Base-by-base conservation (phyloP, 2,888 invertebrate genomes). In the Cephonodes hylas region DNA sequence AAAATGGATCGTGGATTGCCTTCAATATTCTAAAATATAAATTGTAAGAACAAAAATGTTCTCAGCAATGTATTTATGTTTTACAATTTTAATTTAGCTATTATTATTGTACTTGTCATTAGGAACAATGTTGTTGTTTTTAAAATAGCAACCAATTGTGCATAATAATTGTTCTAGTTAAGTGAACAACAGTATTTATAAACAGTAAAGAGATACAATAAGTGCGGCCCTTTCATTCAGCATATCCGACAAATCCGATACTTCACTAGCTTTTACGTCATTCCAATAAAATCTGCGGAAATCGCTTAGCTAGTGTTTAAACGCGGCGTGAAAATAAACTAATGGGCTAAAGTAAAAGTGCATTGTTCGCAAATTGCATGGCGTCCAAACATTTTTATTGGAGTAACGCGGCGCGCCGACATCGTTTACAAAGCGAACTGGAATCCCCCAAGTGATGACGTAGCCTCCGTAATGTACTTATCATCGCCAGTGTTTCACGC, bases 401-500 rank as follows among this genome's bases (percentile, higher is more conserved):
- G 10, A 48, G 7, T 48, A 6, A 27, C n/a, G n/a, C 6, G 15
- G n/a, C 25, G 7, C 8, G 18, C 18, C 1, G 8, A 18, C 10
- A 53, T 18, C 23, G 3, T 22, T 3, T 38, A 38, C 13, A n/a
- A 53, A 53, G 5, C 53, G 10, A 18, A 53, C 27, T 53, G 27
- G 53, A 53, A 53, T 53, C 27, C 53, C 27, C 31, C 31, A 13
- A 10, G 27, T 8, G 53, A 31, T 59, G 44, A 44, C 42, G 44
- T 44, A 18, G 42, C 27, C 18, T 18, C 18, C 18, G 25, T 59
- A 44, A 44, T 59, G 42, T 27, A 59, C 58, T 18, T 27, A 44
- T 59, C 58, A 27, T 59, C 25, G 25, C 25, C 44, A 58, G 58
- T 58, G 23, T 44, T 44, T 59, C 58, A 27, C 44, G 27, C 44